phyloP scores from a whole-genome alignment of 2,888 invertebrate species.

The Tigriopus californicus region DNA sequence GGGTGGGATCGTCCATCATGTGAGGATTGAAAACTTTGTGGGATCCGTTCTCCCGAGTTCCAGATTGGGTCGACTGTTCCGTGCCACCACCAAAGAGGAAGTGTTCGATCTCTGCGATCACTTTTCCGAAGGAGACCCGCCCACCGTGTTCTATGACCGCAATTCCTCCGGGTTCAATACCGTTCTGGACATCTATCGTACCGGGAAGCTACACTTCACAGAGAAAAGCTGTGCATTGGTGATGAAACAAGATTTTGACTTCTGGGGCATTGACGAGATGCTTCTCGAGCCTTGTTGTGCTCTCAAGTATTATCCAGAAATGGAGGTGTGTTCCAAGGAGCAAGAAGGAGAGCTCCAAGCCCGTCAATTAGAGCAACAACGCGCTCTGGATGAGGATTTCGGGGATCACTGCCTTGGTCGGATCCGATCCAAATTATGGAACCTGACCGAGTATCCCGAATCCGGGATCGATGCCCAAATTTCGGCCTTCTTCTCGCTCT shows the following conservation, averaged over 20 bases:
- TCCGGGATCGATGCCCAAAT: slow-evolving; percentile 1
- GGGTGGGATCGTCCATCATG: not conserved
- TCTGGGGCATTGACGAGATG: slow-evolving; percentile 14
- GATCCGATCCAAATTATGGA: slow-evolving; percentile 4
- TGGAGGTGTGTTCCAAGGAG: slow-evolving; percentile 13
- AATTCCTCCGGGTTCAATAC: slow-evolving; percentile 1
- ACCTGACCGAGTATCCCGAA: slow-evolving; percentile 11
- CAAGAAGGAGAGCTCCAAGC: slow-evolving; percentile 8
- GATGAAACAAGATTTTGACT: slow-evolving; percentile 8
- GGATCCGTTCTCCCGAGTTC: not conserved
- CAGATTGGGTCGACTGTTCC: not conserved
- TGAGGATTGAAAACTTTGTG: not conserved
- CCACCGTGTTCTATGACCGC: not conserved
- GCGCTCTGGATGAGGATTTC: slow-evolving; percentile 10
- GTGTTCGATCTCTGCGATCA: not conserved
- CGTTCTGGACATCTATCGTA: slow-evolving; percentile 2
- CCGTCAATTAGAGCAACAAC: not conserved
- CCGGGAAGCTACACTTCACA: not conserved
- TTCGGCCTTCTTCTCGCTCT: not conserved
- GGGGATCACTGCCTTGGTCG: not conserved
- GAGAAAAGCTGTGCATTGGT: slow-evolving; percentile 9
- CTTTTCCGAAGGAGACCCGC: not conserved
- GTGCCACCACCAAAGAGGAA: not conserved
- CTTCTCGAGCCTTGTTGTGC: slow-evolving; percentile 15
- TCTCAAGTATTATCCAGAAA: slow-evolving; percentile 12